A percentile compares a stretch with the other conserved stretches of the same genome.
These are phyloP conservation scores for Catostylus mosaicus DNA, from an alignment of 30 jellyfish, hydroid and myxozoan genomes.

Conservation along the genomic window DNA sequence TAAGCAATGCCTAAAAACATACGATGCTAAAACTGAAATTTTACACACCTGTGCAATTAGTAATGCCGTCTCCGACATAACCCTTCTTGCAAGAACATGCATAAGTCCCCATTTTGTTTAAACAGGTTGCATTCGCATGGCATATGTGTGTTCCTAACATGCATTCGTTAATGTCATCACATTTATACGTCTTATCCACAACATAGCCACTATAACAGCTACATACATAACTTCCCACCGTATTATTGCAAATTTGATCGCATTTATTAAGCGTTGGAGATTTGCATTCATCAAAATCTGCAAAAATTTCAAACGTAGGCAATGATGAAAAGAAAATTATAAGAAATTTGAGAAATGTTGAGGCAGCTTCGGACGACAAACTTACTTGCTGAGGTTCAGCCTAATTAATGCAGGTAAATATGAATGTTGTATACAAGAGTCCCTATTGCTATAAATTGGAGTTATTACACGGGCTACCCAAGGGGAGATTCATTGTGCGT, in stretches of 20 bases:
- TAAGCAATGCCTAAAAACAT: too few species aligned
- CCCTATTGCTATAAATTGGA: too few species aligned
- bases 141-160: neutral
- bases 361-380: neutral
- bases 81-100: slow-evolving; percentile 6
- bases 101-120: neutral
- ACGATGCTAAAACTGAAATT: too few species aligned
- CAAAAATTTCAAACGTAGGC: too few species aligned
- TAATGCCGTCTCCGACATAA: neutral
- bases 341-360: too few species aligned
- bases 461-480: too few species aligned
- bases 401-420: neutral
- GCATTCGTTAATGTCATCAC: slow-evolving; percentile 13
- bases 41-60: slow-evolving; percentile 15
- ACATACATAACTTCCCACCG: slow-evolving; percentile 1
- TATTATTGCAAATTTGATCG: neutral
- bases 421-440: too few species aligned
- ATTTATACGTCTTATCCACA: neutral
- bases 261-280: neutral
- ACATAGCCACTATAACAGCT: neutral
- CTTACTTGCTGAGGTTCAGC: neutral
- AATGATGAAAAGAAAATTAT: too few species aligned
- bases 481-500: too few species aligned
- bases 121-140: neutral
- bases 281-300: slow-evolving; percentile 6